Conservation (phyloP, 1,140 invertebrate species). For the Dinothrombium tinctorium region DNA sequence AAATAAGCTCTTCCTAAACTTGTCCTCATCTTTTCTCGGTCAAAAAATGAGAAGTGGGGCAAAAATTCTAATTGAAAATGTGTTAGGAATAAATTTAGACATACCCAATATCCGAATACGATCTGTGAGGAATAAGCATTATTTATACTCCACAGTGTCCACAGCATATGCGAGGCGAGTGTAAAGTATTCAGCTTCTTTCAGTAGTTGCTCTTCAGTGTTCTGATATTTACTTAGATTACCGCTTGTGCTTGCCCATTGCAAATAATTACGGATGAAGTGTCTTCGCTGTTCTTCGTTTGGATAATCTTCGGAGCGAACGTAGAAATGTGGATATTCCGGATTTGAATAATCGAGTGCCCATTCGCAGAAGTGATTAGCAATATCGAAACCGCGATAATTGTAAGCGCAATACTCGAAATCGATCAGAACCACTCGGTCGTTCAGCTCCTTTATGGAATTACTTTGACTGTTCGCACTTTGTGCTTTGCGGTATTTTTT, state of each 20-base stretch:
- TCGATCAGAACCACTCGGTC: conserved; percentile 45
- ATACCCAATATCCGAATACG: conserved; percentile 82
- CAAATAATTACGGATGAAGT: conserved; percentile 13
- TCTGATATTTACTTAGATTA: conserved; percentile 13
- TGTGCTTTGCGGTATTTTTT: no score
- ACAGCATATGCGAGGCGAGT: conserved; percentile 71
- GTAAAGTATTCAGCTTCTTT: conserved; percentile 55
- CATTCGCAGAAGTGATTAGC: conserved; percentile 92
- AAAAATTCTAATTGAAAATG: no score
- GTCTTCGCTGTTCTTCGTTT: conserved; percentile 48
- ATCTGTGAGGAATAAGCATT: conserved; percentile 67
- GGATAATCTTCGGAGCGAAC: conserved; percentile 41
- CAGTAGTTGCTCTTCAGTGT: conserved; percentile 30
- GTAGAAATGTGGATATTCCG: conserved; percentile 49
- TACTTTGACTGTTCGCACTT: background rate
- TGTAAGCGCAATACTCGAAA: conserved; percentile 39
- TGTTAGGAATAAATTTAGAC: no score
- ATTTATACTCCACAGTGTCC: conserved; percentile 70
- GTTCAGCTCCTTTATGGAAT: conserved; percentile 16
- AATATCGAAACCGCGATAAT: conserved; percentile 58
- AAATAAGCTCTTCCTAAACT: no score
- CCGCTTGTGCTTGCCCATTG: conserved; percentile 6
- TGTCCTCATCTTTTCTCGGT: no score
- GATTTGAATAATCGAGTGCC: conserved; percentile 64
- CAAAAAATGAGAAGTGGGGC: no score